Percentiles rank a stretch among this genome's conserved stretches.
These are phyloP conservation scores for Oriolus oriolus DNA, from an alignment of 2,113 vertebrate genomes.

Conservation along the genomic window DNA sequence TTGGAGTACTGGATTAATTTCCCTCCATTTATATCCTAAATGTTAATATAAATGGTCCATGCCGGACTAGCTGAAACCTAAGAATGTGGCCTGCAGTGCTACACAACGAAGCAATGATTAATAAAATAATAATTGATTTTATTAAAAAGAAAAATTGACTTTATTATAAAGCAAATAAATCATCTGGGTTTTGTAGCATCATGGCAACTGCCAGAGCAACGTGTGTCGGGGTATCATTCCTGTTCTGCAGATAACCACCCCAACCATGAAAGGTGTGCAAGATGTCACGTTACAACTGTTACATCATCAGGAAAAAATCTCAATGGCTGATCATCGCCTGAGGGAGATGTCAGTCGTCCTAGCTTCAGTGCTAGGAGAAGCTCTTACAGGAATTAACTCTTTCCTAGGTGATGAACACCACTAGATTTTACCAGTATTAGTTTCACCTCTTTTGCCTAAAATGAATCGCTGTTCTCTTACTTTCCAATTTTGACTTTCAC, in stretches of 20 bases:
- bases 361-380: background rate
- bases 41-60: background rate
- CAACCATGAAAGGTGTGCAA: background rate
- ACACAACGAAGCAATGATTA: background rate
- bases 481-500: background rate
- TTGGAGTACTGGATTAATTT: background rate
- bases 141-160: background rate
- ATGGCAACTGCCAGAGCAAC: background rate
- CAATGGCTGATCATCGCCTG: conserved; percentile 1
- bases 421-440: background rate
- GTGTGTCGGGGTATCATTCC: background rate
- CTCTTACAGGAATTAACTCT: background rate
- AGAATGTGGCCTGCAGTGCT: background rate
- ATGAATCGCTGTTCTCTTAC: background rate
- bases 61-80: background rate
- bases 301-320: conserved; percentile 56
- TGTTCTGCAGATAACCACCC: background rate
- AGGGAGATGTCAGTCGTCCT: conserved; percentile 36
- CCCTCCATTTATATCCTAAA: background rate
- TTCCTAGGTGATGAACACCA: background rate
- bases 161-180: background rate
- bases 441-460: background rate
- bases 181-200: background rate
- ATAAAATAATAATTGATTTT: background rate
- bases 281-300: conserved; percentile 45